These are phyloP conservation scores for Sisyra terminalis DNA, from an alignment of 2,888 invertebrate species.

Conservation along the genomic window DNA sequence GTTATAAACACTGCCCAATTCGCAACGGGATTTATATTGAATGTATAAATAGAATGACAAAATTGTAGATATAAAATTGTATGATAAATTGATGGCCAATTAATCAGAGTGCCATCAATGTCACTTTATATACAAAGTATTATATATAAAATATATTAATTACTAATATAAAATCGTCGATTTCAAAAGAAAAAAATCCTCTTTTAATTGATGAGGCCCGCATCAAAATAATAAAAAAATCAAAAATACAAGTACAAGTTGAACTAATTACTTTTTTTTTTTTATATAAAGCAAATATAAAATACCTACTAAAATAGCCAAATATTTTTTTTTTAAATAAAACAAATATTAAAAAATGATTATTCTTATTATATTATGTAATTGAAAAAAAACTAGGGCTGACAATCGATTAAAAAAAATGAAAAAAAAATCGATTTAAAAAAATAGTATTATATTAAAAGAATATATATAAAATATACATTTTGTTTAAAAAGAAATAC, in stretches of 20 bases:
- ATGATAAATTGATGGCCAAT: neutral
- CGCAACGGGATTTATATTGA: conserved; percentile 9
- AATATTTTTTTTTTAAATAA: too few species aligned
- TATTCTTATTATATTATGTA: too few species aligned
- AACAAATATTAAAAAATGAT: too few species aligned
- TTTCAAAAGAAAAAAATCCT: too few species aligned
- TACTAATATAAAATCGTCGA: neutral
- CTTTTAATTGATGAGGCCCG: too few species aligned
- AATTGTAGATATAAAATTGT: conserved; percentile 8
- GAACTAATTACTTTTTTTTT: too few species aligned
- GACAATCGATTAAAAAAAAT: conserved; percentile 17
- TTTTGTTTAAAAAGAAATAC: too few species aligned
- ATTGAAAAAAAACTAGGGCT: conserved; percentile 14
- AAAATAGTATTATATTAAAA: conserved; percentile 5
- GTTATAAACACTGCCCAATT: conserved; percentile 10
- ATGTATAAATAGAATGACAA: conserved; percentile 8
- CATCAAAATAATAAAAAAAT: too few species aligned
- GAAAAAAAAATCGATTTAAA: too few species aligned
- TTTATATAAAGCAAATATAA: too few species aligned
- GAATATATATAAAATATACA: conserved; percentile 4
- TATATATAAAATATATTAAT: conserved; percentile 1
- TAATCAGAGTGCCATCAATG: neutral
- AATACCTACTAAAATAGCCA: too few species aligned
- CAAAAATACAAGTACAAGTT: too few species aligned
- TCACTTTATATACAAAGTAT: neutral